Conservation (phyloP, 1,140 invertebrate species). For the Zaprionus ghesquierei region DNA sequence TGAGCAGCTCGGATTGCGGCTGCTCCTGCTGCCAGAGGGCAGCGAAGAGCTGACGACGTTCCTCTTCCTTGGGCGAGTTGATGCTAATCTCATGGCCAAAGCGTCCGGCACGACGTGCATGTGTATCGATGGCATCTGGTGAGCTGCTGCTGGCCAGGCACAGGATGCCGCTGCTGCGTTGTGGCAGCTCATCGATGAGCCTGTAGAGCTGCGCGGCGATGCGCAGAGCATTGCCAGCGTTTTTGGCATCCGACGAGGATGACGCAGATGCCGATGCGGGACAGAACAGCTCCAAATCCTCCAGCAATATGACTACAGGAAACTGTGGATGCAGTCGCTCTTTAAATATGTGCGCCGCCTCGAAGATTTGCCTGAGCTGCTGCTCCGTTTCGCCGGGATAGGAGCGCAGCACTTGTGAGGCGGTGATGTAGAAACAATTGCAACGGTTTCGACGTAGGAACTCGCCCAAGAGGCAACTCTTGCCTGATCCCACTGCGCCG, state of each 20-base stretch:
- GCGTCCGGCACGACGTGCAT: constrained; percentile 75
- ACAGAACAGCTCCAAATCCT: constrained; percentile 81
- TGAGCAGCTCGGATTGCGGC: neutral
- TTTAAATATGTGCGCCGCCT: constrained; percentile 67
- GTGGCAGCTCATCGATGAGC: constrained; percentile 77
- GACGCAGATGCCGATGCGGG: constrained; percentile 32
- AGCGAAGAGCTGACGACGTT: constrained; percentile 46
- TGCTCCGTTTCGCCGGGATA: constrained; percentile 83
- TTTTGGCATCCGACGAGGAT: constrained; percentile 26
- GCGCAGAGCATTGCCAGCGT: constrained; percentile 59
- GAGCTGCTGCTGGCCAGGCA: constrained; percentile 82
- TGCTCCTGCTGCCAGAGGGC: constrained; percentile 24
- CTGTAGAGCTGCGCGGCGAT: constrained; percentile 73
- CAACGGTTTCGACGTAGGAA: constrained; percentile 47
- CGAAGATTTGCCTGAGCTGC: constrained; percentile 78
- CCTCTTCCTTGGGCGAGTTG: constrained; percentile 85
- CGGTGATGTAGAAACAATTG: constrained; percentile 63
- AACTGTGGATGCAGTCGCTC: constrained; percentile 40
- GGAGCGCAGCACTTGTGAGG: constrained; percentile 58
- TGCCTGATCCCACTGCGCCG: constrained; percentile 65
- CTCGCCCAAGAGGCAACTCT: constrained; percentile 52
- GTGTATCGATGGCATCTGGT: constrained; percentile 72
- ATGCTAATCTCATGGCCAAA: constrained; percentile 83
- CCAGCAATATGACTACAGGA: constrained; percentile 73
- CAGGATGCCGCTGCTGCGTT: constrained; percentile 53